These are phyloP conservation scores for Dipodomys merriami DNA, from an alignment of 2,113 vertebrate genomes.

Conservation along the genomic window DNA sequence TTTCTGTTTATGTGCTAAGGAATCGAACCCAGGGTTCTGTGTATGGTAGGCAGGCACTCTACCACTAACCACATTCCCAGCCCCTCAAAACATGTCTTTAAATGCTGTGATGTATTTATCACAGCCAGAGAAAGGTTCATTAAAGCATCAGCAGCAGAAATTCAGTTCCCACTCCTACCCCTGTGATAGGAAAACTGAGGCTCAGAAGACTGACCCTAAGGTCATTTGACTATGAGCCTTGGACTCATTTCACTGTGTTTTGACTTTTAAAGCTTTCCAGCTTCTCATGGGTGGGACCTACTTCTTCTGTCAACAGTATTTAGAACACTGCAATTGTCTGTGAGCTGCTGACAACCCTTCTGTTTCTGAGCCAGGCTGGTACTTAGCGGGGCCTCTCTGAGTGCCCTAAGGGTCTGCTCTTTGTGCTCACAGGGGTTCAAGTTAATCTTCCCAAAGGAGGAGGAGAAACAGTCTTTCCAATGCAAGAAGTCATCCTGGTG, in stretches of 20 bases:
- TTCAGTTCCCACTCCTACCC: no score
- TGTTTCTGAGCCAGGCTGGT: background rate
- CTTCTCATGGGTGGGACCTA: background rate
- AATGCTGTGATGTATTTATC: background rate
- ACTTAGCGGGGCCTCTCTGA: background rate
- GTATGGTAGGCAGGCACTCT: no score
- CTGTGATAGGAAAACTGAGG: background rate
- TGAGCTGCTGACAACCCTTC: background rate
- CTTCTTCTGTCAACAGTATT: background rate
- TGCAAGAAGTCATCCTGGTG: no score
- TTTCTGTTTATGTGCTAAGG: no score
- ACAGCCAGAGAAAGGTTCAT: background rate
- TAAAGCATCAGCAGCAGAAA: background rate
- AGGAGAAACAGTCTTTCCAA: background rate
- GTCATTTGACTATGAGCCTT: fast-evolving
- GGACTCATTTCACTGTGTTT: background rate
- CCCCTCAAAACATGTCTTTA: background rate
- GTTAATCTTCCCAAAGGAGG: background rate
- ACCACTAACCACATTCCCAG: no score
- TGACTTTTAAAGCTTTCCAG: background rate
- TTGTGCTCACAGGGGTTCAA: background rate
- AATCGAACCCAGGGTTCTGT: no score
- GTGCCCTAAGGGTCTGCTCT: background rate
- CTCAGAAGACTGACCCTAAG: background rate
- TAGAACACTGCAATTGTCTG: background rate